These are phyloP conservation scores for Penaeus monodon DNA, from an alignment of 2,888 invertebrate genomes.

Conservation along the genomic window DNA sequence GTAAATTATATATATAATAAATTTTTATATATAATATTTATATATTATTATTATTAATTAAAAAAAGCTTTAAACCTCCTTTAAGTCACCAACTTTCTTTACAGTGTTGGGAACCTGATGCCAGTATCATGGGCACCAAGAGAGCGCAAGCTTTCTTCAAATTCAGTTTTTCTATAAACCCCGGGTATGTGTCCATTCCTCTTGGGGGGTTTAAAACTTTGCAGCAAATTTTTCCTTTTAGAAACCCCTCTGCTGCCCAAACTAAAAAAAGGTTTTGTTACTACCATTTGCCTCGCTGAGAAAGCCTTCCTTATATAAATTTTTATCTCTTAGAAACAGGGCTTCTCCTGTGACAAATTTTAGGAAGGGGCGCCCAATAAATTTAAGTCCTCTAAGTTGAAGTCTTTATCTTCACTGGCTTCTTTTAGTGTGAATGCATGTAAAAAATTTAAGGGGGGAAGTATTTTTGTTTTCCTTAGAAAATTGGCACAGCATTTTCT, in stretches of 20 bases:
- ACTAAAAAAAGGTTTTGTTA: constrained; percentile 87
- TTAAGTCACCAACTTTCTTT: background rate
- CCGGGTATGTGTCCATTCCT: constrained; percentile 86
- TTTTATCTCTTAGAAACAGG: constrained; percentile 79
- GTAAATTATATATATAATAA: no score
- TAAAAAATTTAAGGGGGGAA: constrained; percentile 63
- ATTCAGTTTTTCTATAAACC: constrained; percentile 74
- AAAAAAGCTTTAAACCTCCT: constrained; percentile 5
- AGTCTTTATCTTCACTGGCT: constrained; percentile 77
- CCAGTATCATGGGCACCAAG: constrained; percentile 27
- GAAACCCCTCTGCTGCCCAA: constrained; percentile 75
- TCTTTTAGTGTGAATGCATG: constrained; percentile 80
- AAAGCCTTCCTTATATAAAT: constrained; percentile 82
- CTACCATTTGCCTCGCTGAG: constrained; percentile 83
- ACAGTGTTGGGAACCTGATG: background rate
- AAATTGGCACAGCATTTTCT: constrained; percentile 31
- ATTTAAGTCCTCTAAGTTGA: constrained; percentile 87
- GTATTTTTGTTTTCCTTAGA: background rate
- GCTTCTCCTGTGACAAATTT: constrained; percentile 84
- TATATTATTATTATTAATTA: no score
- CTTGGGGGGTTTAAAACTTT: constrained; percentile 76
- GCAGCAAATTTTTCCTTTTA: constrained; percentile 76
- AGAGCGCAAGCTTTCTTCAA: constrained; percentile 69
- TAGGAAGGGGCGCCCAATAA: constrained; percentile 89
- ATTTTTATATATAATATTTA: no score